These are phyloP conservation scores for Drosophila lacicola DNA, from an alignment of 2,888 invertebrate species.

Conservation along the genomic window DNA sequence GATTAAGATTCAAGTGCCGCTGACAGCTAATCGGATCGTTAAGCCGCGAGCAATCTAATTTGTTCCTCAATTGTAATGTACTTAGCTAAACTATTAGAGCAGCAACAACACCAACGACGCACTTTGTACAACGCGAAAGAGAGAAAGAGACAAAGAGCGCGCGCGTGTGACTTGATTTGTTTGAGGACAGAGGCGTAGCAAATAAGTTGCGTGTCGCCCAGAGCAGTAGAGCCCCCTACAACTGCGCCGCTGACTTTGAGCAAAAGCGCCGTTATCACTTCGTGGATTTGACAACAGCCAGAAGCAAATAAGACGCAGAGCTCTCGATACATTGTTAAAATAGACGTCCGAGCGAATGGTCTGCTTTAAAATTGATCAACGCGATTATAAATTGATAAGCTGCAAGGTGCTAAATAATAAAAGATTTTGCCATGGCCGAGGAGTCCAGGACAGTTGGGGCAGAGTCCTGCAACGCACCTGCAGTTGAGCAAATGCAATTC, in stretches of 20 bases:
- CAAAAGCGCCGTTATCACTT: conserved; percentile 51
- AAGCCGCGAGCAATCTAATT: conserved; percentile 51
- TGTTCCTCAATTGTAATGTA: conserved; percentile 47
- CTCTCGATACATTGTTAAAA: conserved; percentile 46
- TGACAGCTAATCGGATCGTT: conserved; percentile 67
- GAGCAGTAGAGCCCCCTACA: conserved; percentile 1
- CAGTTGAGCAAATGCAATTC: conserved; percentile 51
- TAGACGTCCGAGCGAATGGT: conserved; percentile 42
- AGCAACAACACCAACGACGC: conserved; percentile 22
- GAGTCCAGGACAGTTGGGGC: conserved; percentile 10
- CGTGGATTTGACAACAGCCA: conserved; percentile 35
- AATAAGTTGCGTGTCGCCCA: not conserved
- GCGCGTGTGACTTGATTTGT: conserved; percentile 1
- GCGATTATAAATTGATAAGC: conserved; percentile 1
- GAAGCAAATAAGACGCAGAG: conserved; percentile 19
- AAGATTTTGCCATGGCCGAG: conserved; percentile 40
- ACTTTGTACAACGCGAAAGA: conserved; percentile 27
- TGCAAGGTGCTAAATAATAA: conserved; percentile 3
- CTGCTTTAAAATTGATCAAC: conserved; percentile 3
- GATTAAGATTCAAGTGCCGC: conserved; percentile 59
- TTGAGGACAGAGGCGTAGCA: conserved; percentile 17
- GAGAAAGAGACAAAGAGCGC: conserved; percentile 4
- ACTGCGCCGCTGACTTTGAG: conserved; percentile 22
- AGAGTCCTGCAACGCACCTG: conserved; percentile 2
- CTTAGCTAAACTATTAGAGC: conserved; percentile 37